Base-by-base conservation (phyloP, 2,888 invertebrate species). In the Agrenia bidenticulata region DNA sequence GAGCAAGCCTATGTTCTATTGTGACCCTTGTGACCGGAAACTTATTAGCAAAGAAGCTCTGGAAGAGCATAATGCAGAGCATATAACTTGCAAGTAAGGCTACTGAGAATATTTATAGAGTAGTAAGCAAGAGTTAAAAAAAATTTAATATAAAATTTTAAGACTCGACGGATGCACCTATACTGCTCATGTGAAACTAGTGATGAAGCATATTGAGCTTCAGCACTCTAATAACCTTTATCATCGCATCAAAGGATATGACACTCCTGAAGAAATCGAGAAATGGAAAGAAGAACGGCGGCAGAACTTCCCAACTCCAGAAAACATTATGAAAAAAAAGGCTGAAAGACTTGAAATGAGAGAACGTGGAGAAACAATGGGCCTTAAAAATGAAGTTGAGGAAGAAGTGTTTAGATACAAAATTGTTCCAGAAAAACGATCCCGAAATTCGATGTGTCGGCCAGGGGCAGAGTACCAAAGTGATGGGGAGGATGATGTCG, bases 191-290 rank as follows among this genome's bases (percentile, higher is more conserved):
- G 86, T 88, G 2, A 87, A 87, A 79, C 84, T 93, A 1, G 86
- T 95, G 15, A 87, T 88, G 67, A 87, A 87, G 74, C 95, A 95
- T 78, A 86, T 91, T 73, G 84, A 85, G 79, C 87, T 89, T 84
- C 90, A 93, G 81, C 94, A 95, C 80, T 84, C 85, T 5, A 86
- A 88, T n/a, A 94, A 93, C 0, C 80, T 94, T 19, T 94, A 88
- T 77, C 85, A 88, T 60, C 88, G 87, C 80, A 88, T 94, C 67
- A 86, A 87, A 73, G 87, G 88, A 73, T 77, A 89, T 5, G 85
- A 88, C 69, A 88, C 89, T 4, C 88, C 89, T 0, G 92, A 92
- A 79, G 92, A 93, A 73, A 88, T 94, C 65, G 82, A 86, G 37
- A 89, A 89, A 79, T 96, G 94, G 94, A 85, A 87, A 72, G 86